Conservation (phyloP, 2,113 vertebrate species). For the Probosciger aterrimus region DNA sequence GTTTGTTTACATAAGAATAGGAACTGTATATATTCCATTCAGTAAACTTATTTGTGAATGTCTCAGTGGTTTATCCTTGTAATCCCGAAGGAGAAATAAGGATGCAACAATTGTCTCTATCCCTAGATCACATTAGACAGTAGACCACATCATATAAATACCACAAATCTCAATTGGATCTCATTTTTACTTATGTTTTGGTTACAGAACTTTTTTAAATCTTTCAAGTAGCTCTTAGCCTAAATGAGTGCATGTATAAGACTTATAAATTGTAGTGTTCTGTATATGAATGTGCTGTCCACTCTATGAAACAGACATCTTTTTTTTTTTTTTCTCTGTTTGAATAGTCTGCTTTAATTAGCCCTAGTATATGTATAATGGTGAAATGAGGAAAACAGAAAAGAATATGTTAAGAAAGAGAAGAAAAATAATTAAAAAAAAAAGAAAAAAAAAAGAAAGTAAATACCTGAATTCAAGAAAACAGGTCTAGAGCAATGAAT, state of each 20-base stretch:
- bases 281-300: background rate
- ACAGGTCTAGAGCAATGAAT: background rate
- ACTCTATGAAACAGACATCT: background rate
- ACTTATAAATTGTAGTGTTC: background rate
- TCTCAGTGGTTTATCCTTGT: constrained; percentile 10
- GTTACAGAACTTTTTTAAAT: background rate
- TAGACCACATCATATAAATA: constrained; percentile 9
- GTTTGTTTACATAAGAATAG: constrained; percentile 70
- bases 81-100: constrained; percentile 21
- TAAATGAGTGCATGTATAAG: background rate
- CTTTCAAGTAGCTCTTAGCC: background rate
- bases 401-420: background rate
- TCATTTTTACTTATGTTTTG: background rate
- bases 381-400: background rate
- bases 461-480: background rate
- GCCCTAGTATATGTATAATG: background rate
- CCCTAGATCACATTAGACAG: background rate
- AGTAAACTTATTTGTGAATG: constrained; percentile 54
- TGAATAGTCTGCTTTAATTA: background rate
- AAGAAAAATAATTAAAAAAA: background rate
- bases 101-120: constrained; percentile 8
- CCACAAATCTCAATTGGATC: constrained; percentile 14
- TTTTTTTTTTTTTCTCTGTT: background rate
- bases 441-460: accelerated
- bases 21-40: constrained; percentile 50